Evolutionary conservation across 92 coral and sea anemone species (phyloP).

Genomic region (Umimayanthus chanpuru): DNA sequence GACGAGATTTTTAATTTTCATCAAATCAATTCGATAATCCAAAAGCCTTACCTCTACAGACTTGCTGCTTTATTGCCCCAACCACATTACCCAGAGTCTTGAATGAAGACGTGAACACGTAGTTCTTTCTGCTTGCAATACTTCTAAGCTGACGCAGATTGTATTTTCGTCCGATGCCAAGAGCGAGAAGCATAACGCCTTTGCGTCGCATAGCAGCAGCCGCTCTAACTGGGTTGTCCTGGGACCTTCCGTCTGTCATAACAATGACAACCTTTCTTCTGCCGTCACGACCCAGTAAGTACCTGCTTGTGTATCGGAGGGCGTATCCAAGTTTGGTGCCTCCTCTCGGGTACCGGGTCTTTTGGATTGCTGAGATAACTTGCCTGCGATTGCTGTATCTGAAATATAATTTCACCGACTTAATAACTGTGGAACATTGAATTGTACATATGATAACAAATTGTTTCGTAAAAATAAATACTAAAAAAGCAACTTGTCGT

Average conservation of each 20-base stretch:
- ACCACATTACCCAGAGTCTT: conserved; percentile 23
- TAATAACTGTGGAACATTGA: too few species aligned
- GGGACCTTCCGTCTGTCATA: conserved; percentile 64
- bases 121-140: conserved; percentile 30
- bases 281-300: conserved; percentile 43
- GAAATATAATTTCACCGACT: background rate
- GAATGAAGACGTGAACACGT: conserved; percentile 47
- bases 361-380: conserved; percentile 57
- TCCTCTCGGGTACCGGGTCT: conserved; percentile 59
- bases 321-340: conserved; percentile 57
- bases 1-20: too few species aligned
- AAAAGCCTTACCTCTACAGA: conserved; percentile 23
- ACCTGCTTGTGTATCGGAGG: conserved; percentile 44
- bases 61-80: background rate
- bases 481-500: too few species aligned
- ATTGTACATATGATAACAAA: too few species aligned
- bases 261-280: conserved; percentile 50
- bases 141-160: conserved; percentile 26
- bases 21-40: background rate
- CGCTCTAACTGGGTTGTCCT: conserved; percentile 48
- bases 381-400: conserved; percentile 40
- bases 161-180: conserved; percentile 51
- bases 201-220: conserved; percentile 49
- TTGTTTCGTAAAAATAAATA: too few species aligned
- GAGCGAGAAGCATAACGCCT: conserved; percentile 43